Evolutionary conservation across 2,797 vertebrate genomes (phyloP).

Genomic region (Myoxocephalus aenaeus): DNA sequence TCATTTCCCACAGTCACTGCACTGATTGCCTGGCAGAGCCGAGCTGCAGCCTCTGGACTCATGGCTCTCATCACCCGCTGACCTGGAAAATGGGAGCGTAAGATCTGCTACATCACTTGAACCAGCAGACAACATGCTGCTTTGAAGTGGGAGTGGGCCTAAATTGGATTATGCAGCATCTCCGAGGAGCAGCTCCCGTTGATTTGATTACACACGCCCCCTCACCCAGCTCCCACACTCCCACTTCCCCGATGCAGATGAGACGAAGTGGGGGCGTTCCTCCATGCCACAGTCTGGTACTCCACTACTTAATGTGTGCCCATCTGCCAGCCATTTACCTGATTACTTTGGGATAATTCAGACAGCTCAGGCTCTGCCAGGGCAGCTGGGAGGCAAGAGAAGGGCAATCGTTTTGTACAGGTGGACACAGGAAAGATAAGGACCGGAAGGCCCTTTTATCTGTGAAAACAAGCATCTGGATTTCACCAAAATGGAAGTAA

Average conservation of each 20-base stretch:
- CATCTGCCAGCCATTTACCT: constrained; percentile 79
- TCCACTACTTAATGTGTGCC: constrained; percentile 58
- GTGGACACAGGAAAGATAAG: constrained; percentile 49
- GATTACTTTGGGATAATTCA: constrained; percentile 67
- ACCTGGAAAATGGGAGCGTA: constrained; percentile 62
- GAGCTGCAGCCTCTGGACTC: constrained; percentile 52
- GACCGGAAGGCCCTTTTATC: constrained; percentile 26
- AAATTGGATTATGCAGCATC: constrained; percentile 81
- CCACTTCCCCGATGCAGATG: constrained; percentile 47
- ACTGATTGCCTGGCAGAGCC: constrained; percentile 45
- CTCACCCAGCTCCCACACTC: constrained; percentile 39
- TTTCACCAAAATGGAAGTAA: constrained; percentile 9
- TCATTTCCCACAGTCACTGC: constrained; percentile 28
- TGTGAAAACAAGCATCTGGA: constrained; percentile 29
- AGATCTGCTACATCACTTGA: constrained; percentile 76
- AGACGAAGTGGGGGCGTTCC: constrained; percentile 50
- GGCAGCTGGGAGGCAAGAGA: constrained; percentile 55
- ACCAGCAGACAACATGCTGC: constrained; percentile 75
- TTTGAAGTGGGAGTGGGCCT: constrained; percentile 79
- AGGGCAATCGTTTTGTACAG: constrained; percentile 40
- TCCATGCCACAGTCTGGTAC: constrained; percentile 57
- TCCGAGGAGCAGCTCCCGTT: constrained; percentile 69
- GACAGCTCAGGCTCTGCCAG: constrained; percentile 53
- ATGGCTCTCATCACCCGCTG: constrained; percentile 65
- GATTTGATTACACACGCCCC: constrained; percentile 80